Evolutionary conservation across 2,113 vertebrate species (phyloP).

Genomic region (Stictonetta naevosa): DNA sequence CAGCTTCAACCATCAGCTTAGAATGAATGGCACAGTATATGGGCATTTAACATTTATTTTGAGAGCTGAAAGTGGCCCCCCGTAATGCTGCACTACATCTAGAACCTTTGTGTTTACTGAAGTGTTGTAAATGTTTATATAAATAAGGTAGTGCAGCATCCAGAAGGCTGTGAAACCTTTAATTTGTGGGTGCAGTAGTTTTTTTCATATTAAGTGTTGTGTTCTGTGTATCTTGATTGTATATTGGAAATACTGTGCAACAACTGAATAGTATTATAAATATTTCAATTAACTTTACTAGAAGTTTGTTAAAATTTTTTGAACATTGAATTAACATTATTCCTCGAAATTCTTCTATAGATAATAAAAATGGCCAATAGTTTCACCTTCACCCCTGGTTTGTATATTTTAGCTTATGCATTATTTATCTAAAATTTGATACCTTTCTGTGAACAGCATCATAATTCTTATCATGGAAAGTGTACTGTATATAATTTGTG

Average conservation of each 20-base stretch:
- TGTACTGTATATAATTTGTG: constrained; percentile 77
- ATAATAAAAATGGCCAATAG: constrained; percentile 57
- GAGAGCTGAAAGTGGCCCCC: constrained; percentile 64
- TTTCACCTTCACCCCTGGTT: constrained; percentile 31
- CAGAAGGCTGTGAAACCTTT: constrained; percentile 79
- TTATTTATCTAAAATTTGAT: constrained; percentile 67
- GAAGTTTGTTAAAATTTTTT: constrained; percentile 87
- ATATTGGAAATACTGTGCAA: constrained; percentile 85
- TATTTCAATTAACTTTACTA: constrained; percentile 83
- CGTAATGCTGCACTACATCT: constrained; percentile 80
- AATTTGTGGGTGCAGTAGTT: constrained; percentile 86
- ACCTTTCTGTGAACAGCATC: constrained; percentile 70
- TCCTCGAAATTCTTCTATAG: constrained; percentile 77
- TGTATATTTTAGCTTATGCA: constrained; percentile 63
- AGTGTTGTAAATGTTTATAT: constrained; percentile 85
- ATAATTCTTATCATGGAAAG: constrained; percentile 70
- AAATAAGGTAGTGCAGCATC: constrained; percentile 78
- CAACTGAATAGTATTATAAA: constrained; percentile 82
- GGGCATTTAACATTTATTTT: constrained; percentile 66
- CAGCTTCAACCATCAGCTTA: constrained; percentile 53
- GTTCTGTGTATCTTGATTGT: constrained; percentile 80
- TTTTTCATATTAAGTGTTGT: constrained; percentile 74
- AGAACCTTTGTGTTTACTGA: constrained; percentile 83
- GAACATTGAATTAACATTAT: constrained; percentile 80
- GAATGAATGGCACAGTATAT: constrained; percentile 30